Evolutionary conservation across 2,113 vertebrate species (phyloP).

Genomic region (Odocoileus hemionus): DNA sequence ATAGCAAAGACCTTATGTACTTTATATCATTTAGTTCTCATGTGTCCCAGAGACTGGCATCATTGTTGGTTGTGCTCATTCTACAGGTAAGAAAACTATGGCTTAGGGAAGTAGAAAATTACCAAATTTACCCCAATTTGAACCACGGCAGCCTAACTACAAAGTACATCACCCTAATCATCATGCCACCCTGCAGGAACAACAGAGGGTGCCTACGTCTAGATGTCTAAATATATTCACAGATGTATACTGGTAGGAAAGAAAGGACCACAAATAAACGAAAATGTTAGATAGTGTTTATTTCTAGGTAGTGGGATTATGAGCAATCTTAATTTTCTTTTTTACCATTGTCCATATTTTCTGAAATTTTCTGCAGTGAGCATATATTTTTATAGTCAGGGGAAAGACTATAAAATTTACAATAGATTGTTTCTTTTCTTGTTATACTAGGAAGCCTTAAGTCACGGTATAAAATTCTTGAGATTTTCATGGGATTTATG

Average conservation of each 20-base stretch:
- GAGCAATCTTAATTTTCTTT: not conserved
- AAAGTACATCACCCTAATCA: not conserved
- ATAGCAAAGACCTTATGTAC: not conserved
- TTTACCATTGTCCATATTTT: not conserved
- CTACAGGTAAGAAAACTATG: slow-evolving; percentile 7
- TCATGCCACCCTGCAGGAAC: not conserved
- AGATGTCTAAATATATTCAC: not conserved
- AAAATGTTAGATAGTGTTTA: slow-evolving; percentile 1
- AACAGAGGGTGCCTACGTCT: not conserved
- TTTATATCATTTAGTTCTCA: not conserved
- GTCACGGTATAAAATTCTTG: not conserved
- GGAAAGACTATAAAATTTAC: slow-evolving; percentile 20
- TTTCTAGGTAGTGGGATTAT: not conserved
- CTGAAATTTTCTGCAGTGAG: not conserved
- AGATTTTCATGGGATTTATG: slow-evolving; percentile 52
- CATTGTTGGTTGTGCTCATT: not conserved
- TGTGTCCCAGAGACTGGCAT: not conserved
- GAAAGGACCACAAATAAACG: not conserved
- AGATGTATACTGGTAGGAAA: not conserved
- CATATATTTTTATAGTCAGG: not conserved
- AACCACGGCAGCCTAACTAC: not conserved
- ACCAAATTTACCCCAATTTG: not conserved
- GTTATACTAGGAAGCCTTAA: not conserved
- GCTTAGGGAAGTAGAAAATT: not conserved
- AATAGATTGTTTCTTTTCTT: not conserved